Base-by-base conservation (phyloP, 1,140 invertebrate species). In the Ctenoplectra terminalis region DNA sequence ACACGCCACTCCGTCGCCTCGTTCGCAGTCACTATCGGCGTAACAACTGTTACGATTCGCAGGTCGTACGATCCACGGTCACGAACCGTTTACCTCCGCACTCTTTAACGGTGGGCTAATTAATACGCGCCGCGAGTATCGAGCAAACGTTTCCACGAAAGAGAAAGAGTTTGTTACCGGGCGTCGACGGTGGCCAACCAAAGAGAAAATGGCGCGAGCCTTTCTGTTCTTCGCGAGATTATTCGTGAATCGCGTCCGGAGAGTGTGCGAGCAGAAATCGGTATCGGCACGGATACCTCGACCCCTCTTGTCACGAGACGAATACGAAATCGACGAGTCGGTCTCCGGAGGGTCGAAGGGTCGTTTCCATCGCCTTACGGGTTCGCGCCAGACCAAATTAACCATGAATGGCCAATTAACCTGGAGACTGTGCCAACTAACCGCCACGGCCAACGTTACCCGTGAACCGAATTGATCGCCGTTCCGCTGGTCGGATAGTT, bases 381-480 rank as follows among this genome's bases (percentile, higher is more conserved):
- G 83, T 86, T 86, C 86, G 67, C 83, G 73, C 78, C 81, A 84
- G 90, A 92, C 88, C 92, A 91, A 92, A 93, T 94, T 94, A 93
- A 91, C 90, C 88, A 91, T 93, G 93, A 94, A 93, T 92, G 91
- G 88, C 90, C 91, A 93, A 94, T 94, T 93, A 93, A 93, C 91
- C 90, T 91, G 88, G 83, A 88, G 88, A 93, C 90, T 90, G 92
- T 89, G 90, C 91, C 58, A 83, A 74, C 82, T 90, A 88, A 92
- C 90, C 91, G 72, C 88, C 84, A 83, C 88, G 89, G 88, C 87
- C 87, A 82, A 71, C 67, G 77, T 77, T 61, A 81, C 61, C 70
- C 67, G 67, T 26, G 76, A 20, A 63, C 64, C 77, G 69, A 87
- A 89, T 89, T 87, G 88, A 88, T 86, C 86, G 83, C 6, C 67